A percentile compares a stretch with the other conserved stretches of the same genome.
phyloP scores from a whole-genome alignment of 2,113 vertebrate species.

The Bucco capensis region DNA sequence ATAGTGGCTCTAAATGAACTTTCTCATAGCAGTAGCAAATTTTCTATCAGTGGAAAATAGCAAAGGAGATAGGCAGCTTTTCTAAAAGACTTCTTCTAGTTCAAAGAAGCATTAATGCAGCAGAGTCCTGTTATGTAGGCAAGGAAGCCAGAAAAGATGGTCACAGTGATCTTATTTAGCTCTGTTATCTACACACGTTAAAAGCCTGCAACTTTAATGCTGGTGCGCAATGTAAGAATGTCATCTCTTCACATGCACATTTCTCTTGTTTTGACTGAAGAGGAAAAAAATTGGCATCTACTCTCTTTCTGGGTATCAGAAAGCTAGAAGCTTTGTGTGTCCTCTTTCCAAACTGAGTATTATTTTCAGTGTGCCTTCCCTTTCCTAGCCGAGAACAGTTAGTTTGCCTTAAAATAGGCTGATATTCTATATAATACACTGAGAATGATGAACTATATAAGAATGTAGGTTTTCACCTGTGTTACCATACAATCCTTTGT shows the following conservation, averaged over 20 bases:
- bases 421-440: not conserved
- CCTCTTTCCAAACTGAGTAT: not conserved
- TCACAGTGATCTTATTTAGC: not conserved
- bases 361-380: not conserved
- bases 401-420: not conserved
- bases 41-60: constrained; percentile 1
- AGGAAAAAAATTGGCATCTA: not conserved
- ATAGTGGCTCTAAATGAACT: not conserved
- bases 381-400: not conserved
- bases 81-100: not conserved
- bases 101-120: not conserved
- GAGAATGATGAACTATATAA: not conserved
- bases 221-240: not conserved
- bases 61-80: not conserved
- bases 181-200: not conserved
- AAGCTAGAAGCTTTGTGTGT: not conserved
- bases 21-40: not conserved
- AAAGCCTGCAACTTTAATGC: not conserved
- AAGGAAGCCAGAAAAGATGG: not conserved
- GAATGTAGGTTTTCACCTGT: not conserved
- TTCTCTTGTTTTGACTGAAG: not conserved
- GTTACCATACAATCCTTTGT: not conserved
- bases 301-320: not conserved
- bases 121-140: not conserved
- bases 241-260: not conserved